These are phyloP conservation scores for Spondyliosoma cantharus DNA, from an alignment of 2,797 vertebrate genomes.

Conservation along the genomic window DNA sequence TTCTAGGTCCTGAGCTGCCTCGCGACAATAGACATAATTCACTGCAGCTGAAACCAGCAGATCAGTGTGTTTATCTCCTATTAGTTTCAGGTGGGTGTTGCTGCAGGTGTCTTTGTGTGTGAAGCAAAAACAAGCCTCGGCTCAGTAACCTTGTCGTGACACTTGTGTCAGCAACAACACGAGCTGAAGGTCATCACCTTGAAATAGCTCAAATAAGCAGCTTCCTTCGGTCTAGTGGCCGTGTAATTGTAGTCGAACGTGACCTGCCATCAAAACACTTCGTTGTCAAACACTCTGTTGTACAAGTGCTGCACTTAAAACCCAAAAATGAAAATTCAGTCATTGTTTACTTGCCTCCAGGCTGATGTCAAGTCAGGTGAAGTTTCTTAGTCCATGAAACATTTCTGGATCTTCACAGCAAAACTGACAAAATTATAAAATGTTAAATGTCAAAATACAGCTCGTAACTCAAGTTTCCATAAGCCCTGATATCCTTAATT, in stretches of 20 bases:
- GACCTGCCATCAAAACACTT: neutral
- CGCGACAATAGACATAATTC: constrained; percentile 50
- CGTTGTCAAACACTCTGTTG: neutral
- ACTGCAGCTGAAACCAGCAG: constrained; percentile 57
- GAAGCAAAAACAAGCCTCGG: constrained; percentile 24
- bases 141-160: constrained; percentile 20
- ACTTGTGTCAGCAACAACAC: constrained; percentile 39
- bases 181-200: constrained; percentile 61
- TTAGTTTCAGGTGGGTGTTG: constrained; percentile 72
- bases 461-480: too few relatives aligned
- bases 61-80: constrained; percentile 34
- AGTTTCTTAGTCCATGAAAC: too few relatives aligned
- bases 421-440: too few relatives aligned
- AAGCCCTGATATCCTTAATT: too few relatives aligned
- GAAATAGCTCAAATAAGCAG: constrained; percentile 52
- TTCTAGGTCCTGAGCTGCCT: constrained; percentile 49
- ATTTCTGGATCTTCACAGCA: neutral
- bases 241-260: constrained; percentile 14
- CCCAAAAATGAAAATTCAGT: too few relatives aligned
- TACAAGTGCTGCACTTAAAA: neutral
- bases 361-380: too few relatives aligned
- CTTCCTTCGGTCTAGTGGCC: neutral
- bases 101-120: constrained; percentile 55
- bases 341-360: too few relatives aligned
- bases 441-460: too few relatives aligned